Evolutionary conservation across 1,140 invertebrate species (phyloP), one percentile per base, ranked within the genome.

Genomic region (Sycobia sp.): DNA sequence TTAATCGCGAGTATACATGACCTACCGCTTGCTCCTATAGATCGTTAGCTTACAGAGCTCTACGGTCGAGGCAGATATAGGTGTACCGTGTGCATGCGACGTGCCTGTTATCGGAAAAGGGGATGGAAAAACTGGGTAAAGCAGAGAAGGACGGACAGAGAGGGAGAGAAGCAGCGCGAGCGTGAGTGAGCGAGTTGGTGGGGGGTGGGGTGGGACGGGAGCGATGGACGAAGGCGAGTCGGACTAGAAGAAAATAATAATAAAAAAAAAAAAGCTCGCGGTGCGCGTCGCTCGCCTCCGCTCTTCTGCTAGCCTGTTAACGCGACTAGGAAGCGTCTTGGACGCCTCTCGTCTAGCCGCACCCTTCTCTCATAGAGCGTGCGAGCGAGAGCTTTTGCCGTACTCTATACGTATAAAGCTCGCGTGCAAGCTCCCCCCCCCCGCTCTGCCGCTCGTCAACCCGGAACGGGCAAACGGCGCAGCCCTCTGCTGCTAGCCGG

Each of bases 261-360:
- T n/a, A n/a, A n/a, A n/a, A n/a, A n/a, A 27, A 51, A 41, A 44
- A 49, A 60, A 60, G 51, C 38, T 57, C 36, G 34, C 25, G 54
- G 54, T 57, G 1, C 10, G n/a, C 38, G 8, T 41, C 16, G 36
- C n/a, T 14, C 23, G 4, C 51, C n/a, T 10, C 32, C 25, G 22
- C 34, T 14, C 16, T 65, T 71, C 71, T 75, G 71, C 22, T 68
- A 58, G 50, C 74, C 73, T 73, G 72, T 62, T 71, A 66, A 32
- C 60, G 60, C 65, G 63, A 69, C 70, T 74, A 70, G 69, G 71
- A 70, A 68, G 67, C 63, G 66, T 72, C 71, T 74, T 72, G 66
- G 69, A 62, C 67, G 64, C 58, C 29, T 32, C 50, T 65, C 56
- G 62, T 65, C 67, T 68, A 65, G 62, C 58, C 50, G 65, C 43